A percentile compares a stretch with the other conserved stretches of the same genome.
Conservation (phyloP, 2,888 invertebrate species). For the Encarsia formosa region DNA sequence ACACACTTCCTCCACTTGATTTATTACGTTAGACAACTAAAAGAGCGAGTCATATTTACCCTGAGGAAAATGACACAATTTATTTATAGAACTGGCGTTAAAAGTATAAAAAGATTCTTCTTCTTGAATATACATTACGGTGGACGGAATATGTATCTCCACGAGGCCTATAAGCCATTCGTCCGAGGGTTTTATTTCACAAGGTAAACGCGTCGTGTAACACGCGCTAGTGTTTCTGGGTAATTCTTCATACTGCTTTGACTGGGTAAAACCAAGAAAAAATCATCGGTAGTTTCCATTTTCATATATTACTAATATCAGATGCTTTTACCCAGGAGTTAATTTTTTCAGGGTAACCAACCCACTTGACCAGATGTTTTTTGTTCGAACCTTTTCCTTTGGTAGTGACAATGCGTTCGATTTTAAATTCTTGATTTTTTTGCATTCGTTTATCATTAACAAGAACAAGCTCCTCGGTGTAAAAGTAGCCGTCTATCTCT, state of each 20-base stretch:
- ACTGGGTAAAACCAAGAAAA: slow-evolving; percentile 32
- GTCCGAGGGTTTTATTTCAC: not conserved
- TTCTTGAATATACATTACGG: not conserved
- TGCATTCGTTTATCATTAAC: not conserved
- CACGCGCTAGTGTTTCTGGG: slow-evolving; percentile 31
- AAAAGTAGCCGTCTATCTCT: slow-evolving; percentile 22
- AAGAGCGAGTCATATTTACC: too few species aligned
- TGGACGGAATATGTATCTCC: slow-evolving; percentile 3
- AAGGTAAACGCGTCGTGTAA: slow-evolving; percentile 1
- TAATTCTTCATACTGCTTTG: slow-evolving; percentile 34
- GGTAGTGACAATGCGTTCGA: not conserved
- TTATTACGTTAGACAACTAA: too few species aligned
- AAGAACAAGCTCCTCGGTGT: slow-evolving; percentile 11
- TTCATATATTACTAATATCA: not conserved
- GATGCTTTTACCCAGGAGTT: slow-evolving; percentile 2
- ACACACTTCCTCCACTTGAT: too few species aligned
- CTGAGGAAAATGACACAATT: too few species aligned
- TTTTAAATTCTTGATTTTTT: not conserved
- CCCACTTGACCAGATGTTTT: not conserved
- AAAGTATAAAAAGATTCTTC: not conserved
- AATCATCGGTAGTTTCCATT: not conserved
- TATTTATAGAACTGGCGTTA: too few species aligned
- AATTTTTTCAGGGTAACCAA: not conserved
- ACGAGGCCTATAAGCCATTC: slow-evolving; percentile 1
- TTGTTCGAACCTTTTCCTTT: not conserved